Base-by-base conservation (phyloP, 2,113 vertebrate species). In the Zapus hudsonius region DNA sequence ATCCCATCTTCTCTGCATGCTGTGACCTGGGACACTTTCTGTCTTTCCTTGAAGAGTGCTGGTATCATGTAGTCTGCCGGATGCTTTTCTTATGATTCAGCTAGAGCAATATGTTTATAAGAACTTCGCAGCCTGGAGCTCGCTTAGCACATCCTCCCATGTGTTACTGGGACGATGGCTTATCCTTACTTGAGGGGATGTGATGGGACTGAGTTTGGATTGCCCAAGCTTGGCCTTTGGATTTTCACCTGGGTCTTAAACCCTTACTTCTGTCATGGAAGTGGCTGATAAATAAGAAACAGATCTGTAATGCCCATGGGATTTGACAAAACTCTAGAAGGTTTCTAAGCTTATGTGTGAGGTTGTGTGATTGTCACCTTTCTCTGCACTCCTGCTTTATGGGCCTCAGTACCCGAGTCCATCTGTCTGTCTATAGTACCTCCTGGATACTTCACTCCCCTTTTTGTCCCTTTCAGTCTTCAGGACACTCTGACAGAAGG, bases 21-120 rank as follows among this genome's bases (percentile, higher is more conserved):
- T 29, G 8, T 5, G 5, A 17, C 10, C 17, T 20, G 47, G 36
- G 33, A 15, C 15, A 2, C 13, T 67, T 27, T 55, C 5, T 0
- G 3, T n/a, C 31, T 76, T 33, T 19, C 42, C 29, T 27, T 42
- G n/a, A 38, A 59, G 20, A 12, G 70, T 2, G 0, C 33, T 16
- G 73, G 3, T 11, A 1, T 20, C 31, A 33, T 74, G 38, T 4
- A 22, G 84, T 20, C 27, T n/a, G 38, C 52, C 22, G 3, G 33
- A 33, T 16, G 36, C 19, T 44, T 25, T 75, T 44, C 61, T 44
- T 74, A 38, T 0, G 44, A 25, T 31, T 19, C 3, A 76, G 6
- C 31, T 3, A 27, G 38, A 44, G 25, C 38, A 36, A 55, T 13
- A 31, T 47, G 23, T 22, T 79, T 84, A 82, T 44, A 74, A 59